Percentiles rank a stretch among this genome's conserved stretches.
phyloP scores from a whole-genome alignment of 1,140 invertebrate species.

The Zelostemma sp. region DNA sequence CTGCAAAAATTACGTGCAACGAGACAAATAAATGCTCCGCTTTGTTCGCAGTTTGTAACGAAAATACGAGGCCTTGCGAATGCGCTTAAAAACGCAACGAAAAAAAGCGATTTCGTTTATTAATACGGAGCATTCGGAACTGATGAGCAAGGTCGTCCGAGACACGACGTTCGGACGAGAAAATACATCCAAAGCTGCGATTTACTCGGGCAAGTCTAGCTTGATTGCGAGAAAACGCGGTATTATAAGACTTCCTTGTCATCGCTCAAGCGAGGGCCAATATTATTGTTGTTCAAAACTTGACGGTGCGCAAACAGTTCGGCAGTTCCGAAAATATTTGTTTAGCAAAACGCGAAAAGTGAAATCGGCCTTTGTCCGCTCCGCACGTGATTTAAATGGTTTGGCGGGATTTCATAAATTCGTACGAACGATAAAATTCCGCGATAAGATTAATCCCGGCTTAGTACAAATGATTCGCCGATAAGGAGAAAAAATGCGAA shows the following conservation, averaged over 20 bases:
- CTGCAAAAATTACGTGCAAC: too few relatives aligned
- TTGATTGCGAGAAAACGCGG: not conserved
- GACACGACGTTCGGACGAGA: not conserved
- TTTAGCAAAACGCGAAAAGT: not conserved
- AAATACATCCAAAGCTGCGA: not conserved
- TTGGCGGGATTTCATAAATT: too few relatives aligned
- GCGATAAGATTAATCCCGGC: not conserved
- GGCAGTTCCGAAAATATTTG: not conserved
- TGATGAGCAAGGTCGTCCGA: not conserved
- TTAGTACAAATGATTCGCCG: not conserved
- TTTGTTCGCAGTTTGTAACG: too few relatives aligned
- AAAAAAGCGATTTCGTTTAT: too few relatives aligned
- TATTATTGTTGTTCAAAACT: slow-evolving; percentile 1
- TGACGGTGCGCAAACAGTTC: not conserved
- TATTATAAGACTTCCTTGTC: slow-evolving; percentile 5
- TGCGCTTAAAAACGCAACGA: too few relatives aligned
- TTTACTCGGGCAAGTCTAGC: not conserved
- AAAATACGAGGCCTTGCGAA: too few relatives aligned
- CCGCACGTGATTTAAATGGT: too few relatives aligned
- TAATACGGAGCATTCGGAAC: too few relatives aligned
- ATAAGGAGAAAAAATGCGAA: not conserved
- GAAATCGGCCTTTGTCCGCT: too few relatives aligned
- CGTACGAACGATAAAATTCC: not conserved
- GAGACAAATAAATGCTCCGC: too few relatives aligned
- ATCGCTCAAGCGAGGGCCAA: slow-evolving; percentile 1